Base-by-base conservation (phyloP, 2,888 invertebrate genomes). In the Nephrotoma appendiculata region DNA sequence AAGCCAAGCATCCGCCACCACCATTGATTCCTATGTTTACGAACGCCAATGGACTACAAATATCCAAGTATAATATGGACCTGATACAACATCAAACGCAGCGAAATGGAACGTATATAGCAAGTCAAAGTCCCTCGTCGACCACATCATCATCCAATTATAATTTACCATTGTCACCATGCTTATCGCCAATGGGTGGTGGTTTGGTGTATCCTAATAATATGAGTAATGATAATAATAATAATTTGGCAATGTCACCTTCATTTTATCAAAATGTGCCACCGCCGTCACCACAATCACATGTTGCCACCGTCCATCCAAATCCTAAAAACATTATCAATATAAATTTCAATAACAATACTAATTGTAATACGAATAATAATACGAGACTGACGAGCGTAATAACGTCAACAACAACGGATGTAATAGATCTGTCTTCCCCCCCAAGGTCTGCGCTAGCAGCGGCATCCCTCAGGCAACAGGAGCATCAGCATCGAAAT, bases 401-500 rank as follows among this genome's bases (percentile, higher is more conserved):
- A 86, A 87, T 87, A 44, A 86, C 87, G 84, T 88, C 88, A 87
- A 89, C 91, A 88, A 90, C 91, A 90, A 90, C 91, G 88, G 93
- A 91, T 88, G 90, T 93, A 88, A 93, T 93, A 88, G 93, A 93
- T 91, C 91, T 93, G 88, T 93, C 92, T 89, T 92, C 92, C 89
- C 92, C 92, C 87, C 92, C 92, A 89, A 92, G 92, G 90, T 92
- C 89, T 84, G 87, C 91, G 86, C 88, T 91, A 86, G 90, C 91
- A 88, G 90, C 90, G 31, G 90, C 90, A n/a, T 85, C 86, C 31
- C 87, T 89, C 43, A 89, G 89, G 19, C 90, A 89, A 87, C 88
- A 91, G 86, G 89, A 90, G 88, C 87, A 87, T 42, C 57, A 57
- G 41, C 86, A 57, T 86, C 41, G 42, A 41, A 52, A 52, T 41